phyloP scores from a whole-genome alignment of 2,797 vertebrate species.

The Lepilemur ruficaudatus region DNA sequence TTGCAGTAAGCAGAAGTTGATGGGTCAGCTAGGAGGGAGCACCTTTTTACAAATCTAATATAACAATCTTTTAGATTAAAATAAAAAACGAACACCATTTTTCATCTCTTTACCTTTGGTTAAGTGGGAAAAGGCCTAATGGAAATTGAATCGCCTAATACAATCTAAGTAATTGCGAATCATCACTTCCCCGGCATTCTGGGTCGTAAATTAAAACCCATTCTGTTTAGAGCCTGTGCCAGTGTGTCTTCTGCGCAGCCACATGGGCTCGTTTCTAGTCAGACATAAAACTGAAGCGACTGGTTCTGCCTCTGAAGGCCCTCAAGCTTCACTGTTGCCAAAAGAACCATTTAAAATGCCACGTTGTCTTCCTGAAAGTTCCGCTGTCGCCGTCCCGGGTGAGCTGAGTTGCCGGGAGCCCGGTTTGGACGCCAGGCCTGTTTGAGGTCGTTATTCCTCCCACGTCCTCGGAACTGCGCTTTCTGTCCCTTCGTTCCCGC shows the following conservation, averaged over 20 bases:
- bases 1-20: neutral
- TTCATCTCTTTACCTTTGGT: slow-evolving; percentile 39
- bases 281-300: neutral
- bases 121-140: slow-evolving; percentile 35
- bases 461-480: fast-evolving
- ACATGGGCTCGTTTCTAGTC: neutral
- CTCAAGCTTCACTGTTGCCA: neutral
- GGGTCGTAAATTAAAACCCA: slow-evolving; percentile 40
- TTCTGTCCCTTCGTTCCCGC: too few relatives aligned
- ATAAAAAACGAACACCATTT: neutral
- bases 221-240: neutral
- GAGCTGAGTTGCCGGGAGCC: fast-evolving
- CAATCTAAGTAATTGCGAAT: slow-evolving; percentile 58
- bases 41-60: neutral
- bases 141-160: slow-evolving; percentile 68
- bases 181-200: slow-evolving; percentile 53
- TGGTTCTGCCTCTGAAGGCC: neutral
- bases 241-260: neutral
- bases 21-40: neutral
- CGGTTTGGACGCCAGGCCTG: neutral
- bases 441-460: fast-evolving
- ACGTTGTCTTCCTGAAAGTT: neutral
- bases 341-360: neutral
- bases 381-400: neutral
- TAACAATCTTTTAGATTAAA: slow-evolving; percentile 3